Evolutionary conservation across 2,797 vertebrate genomes (phyloP), one percentile per base, ranked within the genome.

Genomic region (Sorex maritimensis): DNA sequence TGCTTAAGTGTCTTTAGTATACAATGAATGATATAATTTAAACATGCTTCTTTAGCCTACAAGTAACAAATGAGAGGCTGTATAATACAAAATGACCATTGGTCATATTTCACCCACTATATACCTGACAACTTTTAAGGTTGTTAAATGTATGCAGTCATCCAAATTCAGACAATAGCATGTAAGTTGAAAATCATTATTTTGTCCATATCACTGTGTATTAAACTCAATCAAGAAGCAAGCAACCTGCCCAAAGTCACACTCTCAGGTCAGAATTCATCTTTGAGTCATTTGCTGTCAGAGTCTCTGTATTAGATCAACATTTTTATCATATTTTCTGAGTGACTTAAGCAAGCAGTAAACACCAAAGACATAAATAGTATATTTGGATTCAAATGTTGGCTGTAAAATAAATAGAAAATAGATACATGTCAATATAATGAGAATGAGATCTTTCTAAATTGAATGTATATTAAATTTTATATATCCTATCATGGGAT

Each of bases 391-490:
- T 95, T 94, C 68, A 91, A 96, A 92, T 61, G 72, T 17, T 77
- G 14, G 63, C 58, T 88, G n/a, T 81, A 93, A 94, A 92, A 83
- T 93, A 86, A 95, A 91, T 67, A 84, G 73, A 80, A 95, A 86
- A 93, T 83, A 81, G 71, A 93, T 91, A 83, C 52, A 91, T 91
- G 55, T 77, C 79, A 92, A 65, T 75, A 46, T 79, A 1, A 30
- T 80, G 10, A 81, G 69, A 95, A 78, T 88, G 73, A 24, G 89
- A 88, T 93, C 75, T 82, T 94, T 86, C 61, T 79, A 94, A 92
- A 90, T 86, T 92, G 69, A 93, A 95, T 81, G 30, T 92, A 81
- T 89, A 95, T 96, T 95, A 95, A 94, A 92, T 93, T 93, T 86
- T 91, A 90, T 93, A 69, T 90, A 90, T 86, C 84, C 84, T 94